Base-by-base conservation (phyloP, 2,113 vertebrate genomes). In the Cebus imitator region DNA sequence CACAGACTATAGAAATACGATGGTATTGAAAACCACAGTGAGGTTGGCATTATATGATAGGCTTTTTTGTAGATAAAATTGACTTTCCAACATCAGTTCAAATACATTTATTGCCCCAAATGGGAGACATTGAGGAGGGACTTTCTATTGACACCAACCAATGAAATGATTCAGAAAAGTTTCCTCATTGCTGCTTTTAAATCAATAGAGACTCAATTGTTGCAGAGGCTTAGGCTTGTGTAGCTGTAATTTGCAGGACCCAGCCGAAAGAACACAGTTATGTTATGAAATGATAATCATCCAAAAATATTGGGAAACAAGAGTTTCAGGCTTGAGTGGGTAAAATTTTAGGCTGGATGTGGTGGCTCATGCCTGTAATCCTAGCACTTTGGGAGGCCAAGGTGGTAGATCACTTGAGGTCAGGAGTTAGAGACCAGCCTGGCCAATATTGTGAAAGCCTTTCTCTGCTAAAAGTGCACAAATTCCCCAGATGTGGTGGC, bases 121-220 rank as follows among this genome's bases (percentile, higher is more conserved):
- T 99, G 96, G 99, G 99, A 25, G 99, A 99, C 37, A 97, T 99
- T 0, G 99, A 99, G 99, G 98, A 99, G 97, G 98, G 99, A 18
- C 92, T 99, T 80, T 99, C 99, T 8, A 98, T 99, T 3, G 99
- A 99, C 23, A 99, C 99, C 61, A 99, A 99, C 99, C 61, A 99
- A 97, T 1, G 99, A 99, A 96, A 99, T 99, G 98, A 99, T 99
- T 97, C 99, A 99, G 98, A 98, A 99, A 76, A 99, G 99, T 98
- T 99, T 99, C 48, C 98, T 99, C 98, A 98, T 99, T 0, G 99
- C 99, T 0, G 99, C 99, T 5, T 99, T 99, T 98, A 99, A 96
- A 98, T 99, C 52, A 99, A 99, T 75, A 98, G 99, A 95, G 98
- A 99, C 95, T 97, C 99, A 14, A 98, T 99, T 40, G 98, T 98